Evolutionary conservation across 2,888 invertebrate species (phyloP).

Genomic region (Lottia gigantea): DNA sequence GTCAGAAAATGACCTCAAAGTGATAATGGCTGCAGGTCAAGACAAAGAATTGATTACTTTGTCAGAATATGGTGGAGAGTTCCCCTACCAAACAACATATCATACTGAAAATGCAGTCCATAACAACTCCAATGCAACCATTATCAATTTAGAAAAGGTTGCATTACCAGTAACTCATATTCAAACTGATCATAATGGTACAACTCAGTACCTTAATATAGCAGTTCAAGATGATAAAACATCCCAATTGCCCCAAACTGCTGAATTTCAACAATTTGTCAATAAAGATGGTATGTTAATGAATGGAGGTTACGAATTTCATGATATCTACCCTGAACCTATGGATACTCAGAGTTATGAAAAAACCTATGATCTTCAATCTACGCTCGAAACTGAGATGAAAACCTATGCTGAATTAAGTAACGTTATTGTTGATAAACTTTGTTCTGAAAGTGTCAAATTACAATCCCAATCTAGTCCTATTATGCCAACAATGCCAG

Average conservation of each 20-base stretch:
- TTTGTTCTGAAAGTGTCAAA: slow-evolving; percentile 9
- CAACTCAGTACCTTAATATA: neutral
- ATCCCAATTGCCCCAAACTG: neutral
- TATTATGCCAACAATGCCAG: neutral
- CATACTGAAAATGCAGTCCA: neutral
- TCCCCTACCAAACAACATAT: neutral
- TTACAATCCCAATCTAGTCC: slow-evolving; percentile 2
- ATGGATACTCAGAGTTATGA: slow-evolving; percentile 8
- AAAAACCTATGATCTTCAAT: neutral
- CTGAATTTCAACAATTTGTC: neutral
- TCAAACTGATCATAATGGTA: slow-evolving; percentile 3
- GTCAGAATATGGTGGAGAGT: neutral
- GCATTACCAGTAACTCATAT: neutral
- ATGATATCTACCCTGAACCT: slow-evolving; percentile 1
- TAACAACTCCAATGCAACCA: slow-evolving; percentile 2
- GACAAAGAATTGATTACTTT: neutral
- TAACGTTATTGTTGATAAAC: slow-evolving; percentile 9
- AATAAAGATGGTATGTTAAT: neutral
- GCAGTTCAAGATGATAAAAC: neutral
- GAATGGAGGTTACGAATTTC: slow-evolving; percentile 6
- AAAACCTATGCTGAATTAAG: slow-evolving; percentile 7
- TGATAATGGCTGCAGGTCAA: neutral
- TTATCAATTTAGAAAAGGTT: slow-evolving; percentile 10
- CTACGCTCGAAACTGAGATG: slow-evolving; percentile 3
- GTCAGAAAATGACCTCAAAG: slow-evolving; percentile 7